Percentiles rank a stretch among this genome's conserved stretches.
These are phyloP conservation scores for Oryctes rhinoceros DNA, from an alignment of 1,140 invertebrate genomes.

Conservation along the genomic window DNA sequence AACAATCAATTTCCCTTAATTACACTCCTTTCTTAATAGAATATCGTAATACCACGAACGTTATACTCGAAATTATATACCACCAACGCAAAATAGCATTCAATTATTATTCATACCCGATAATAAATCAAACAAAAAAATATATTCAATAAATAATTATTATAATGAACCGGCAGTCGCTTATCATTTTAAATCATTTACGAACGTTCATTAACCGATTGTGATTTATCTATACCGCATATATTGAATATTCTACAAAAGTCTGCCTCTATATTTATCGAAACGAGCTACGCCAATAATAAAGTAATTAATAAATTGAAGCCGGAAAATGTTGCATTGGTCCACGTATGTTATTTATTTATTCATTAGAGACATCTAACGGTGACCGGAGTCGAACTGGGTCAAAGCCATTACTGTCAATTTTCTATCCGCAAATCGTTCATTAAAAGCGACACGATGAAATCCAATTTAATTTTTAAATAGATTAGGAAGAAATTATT, in stretches of 20 bases:
- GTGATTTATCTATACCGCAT: neutral
- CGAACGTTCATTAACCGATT: conserved; percentile 14
- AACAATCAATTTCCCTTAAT: conserved; percentile 3
- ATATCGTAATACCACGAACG: neutral
- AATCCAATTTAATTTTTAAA: conserved; percentile 23
- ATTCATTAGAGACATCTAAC: conserved; percentile 18
- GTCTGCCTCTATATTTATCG: neutral
- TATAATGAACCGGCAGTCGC: conserved; percentile 13
- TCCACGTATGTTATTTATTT: conserved; percentile 22
- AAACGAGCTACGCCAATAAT: conserved; percentile 9
- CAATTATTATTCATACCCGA: neutral
- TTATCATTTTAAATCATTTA: neutral
- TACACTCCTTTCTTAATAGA: neutral
- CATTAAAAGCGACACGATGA: conserved; percentile 9
- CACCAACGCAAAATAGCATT: neutral
- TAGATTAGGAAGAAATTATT: conserved; percentile 2
- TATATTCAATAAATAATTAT: conserved; percentile 13
- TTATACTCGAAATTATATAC: neutral
- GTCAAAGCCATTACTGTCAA: conserved; percentile 17
- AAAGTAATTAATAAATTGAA: conserved; percentile 17
- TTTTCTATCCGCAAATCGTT: conserved; percentile 18
- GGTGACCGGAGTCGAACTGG: neutral
- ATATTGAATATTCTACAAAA: conserved; percentile 16
- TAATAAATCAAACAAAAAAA: conserved; percentile 1
- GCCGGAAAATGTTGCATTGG: neutral